phyloP scores from a whole-genome alignment of 2,113 vertebrate genomes.

The Uria aalge region DNA sequence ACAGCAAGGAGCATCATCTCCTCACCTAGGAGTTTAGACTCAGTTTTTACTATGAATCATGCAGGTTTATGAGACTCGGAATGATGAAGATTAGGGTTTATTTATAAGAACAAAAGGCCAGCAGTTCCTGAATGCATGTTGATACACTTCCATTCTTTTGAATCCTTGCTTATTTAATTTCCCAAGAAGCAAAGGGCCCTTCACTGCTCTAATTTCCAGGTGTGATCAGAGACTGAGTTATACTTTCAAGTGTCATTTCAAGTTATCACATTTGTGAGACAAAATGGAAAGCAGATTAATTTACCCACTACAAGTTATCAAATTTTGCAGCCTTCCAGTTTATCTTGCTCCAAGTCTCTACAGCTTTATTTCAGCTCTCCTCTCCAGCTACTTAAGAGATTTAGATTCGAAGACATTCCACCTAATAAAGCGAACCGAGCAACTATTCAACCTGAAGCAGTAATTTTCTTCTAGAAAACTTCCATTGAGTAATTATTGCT shows the following conservation, averaged over 20 bases:
- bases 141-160: neutral
- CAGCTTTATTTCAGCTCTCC: constrained; percentile 7
- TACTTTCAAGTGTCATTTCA: neutral
- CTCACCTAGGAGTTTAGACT: neutral
- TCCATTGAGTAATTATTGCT: neutral
- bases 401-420: neutral
- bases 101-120: neutral
- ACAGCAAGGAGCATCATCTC: neutral
- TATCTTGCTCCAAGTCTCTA: neutral
- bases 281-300: constrained; percentile 52
- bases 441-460: neutral
- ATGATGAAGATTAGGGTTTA: neutral
- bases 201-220: neutral
- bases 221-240: neutral
- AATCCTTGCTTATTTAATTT: neutral
- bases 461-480: neutral
- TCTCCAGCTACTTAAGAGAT: constrained; percentile 21
- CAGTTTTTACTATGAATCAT: neutral
- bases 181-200: neutral
- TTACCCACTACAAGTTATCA: neutral
- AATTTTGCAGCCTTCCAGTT: constrained; percentile 15
- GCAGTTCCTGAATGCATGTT: neutral
- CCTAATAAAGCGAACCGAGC: neutral
- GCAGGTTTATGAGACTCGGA: neutral
- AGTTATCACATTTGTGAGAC: constrained; percentile 12